These are phyloP conservation scores for Apolygus lucorum DNA, from an alignment of 1,140 invertebrate species.

Conservation along the genomic window DNA sequence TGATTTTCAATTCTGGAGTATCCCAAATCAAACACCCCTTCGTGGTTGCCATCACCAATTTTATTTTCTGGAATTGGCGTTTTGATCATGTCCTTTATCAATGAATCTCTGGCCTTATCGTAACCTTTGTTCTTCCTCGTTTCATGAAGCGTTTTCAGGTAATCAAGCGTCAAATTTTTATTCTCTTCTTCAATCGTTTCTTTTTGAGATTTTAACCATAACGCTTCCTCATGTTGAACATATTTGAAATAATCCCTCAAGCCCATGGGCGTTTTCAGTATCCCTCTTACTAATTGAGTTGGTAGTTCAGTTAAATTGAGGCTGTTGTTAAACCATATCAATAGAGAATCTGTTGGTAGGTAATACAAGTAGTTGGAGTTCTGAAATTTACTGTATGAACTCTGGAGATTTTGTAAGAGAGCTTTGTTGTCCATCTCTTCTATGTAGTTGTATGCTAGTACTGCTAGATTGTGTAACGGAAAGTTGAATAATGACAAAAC, in stretches of 20 bases:
- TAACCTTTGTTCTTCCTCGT: background rate
- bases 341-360: background rate
- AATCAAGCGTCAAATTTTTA: background rate
- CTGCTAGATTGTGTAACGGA: background rate
- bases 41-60: background rate
- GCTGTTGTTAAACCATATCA: background rate
- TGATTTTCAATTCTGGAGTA: background rate
- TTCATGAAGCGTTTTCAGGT: background rate
- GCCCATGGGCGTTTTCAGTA: background rate
- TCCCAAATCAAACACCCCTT: background rate
- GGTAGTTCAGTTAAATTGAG: background rate
- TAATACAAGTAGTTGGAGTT: background rate
- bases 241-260: background rate
- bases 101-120: no score
- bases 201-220: background rate
- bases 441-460: background rate
- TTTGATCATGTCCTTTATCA: background rate
- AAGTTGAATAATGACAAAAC: background rate
- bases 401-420: background rate
- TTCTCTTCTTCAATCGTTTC: background rate
- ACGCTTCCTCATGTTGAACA: background rate
- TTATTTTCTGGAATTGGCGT: background rate
- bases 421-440: background rate
- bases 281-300: background rate
- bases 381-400: background rate